These are phyloP conservation scores for Eurytoma adleriae DNA, from an alignment of 2,888 invertebrate species.

Conservation along the genomic window DNA sequence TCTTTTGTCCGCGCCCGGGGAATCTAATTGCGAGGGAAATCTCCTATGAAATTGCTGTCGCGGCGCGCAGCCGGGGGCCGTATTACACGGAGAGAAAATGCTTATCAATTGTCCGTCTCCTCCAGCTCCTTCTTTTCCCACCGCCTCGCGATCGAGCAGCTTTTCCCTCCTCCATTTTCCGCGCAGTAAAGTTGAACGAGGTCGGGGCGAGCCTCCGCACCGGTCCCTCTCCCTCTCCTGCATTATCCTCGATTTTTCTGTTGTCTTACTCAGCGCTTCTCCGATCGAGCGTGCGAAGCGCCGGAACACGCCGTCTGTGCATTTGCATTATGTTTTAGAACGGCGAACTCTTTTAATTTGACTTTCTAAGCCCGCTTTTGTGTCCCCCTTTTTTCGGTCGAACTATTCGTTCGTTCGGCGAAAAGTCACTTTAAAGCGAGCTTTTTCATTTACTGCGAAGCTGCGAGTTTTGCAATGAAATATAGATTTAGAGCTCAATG, in stretches of 20 bases:
- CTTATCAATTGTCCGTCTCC: constrained; percentile 16
- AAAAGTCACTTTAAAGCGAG: too few relatives aligned
- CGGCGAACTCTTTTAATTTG: constrained; percentile 55
- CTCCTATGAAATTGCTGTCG: constrained; percentile 51
- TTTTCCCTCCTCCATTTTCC: constrained; percentile 14
- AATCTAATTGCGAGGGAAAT: constrained; percentile 55
- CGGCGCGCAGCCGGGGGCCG: too few relatives aligned
- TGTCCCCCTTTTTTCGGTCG: too few relatives aligned
- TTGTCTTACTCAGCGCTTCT: constrained; percentile 48
- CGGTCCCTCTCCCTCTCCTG: neutral
- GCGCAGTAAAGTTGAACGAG: constrained; percentile 2
- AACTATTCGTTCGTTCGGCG: too few relatives aligned
- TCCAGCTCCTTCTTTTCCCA: neutral
- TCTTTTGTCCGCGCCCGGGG: neutral
- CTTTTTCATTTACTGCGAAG: too few relatives aligned
- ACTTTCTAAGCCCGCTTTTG: neutral
- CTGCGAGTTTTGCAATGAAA: too few relatives aligned
- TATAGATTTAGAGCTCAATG: too few relatives aligned
- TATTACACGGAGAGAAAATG: constrained; percentile 45
- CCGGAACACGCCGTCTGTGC: neutral
- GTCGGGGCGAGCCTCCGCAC: neutral
- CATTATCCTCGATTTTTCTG: constrained; percentile 45
- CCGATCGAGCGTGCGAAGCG: constrained; percentile 11
- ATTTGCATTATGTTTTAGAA: constrained; percentile 57
- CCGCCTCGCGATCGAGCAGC: neutral